Evolutionary conservation across 2,888 invertebrate species (phyloP).

Genomic region (Agrilus mali): DNA sequence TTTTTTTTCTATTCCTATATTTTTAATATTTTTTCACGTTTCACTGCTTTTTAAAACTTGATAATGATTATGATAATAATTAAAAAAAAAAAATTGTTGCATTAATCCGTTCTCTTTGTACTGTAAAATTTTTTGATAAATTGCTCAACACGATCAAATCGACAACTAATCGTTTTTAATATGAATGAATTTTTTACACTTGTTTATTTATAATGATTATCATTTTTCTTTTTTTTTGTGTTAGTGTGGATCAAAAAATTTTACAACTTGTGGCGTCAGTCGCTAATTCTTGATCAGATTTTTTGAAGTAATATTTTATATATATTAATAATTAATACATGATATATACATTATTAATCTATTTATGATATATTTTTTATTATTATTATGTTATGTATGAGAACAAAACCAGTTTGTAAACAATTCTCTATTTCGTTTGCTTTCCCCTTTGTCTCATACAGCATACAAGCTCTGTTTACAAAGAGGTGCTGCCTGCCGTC

Average conservation of each 20-base stretch:
- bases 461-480: conserved; percentile 38
- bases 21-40: too few species aligned
- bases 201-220: not conserved
- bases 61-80: too few species aligned
- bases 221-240: not conserved
- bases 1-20: too few species aligned
- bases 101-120: conserved; percentile 19
- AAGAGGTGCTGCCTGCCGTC: conserved; percentile 38
- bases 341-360: conserved; percentile 2
- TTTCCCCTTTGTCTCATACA: conserved; percentile 38
- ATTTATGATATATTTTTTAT: conserved; percentile 4
- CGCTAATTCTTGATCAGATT: conserved; percentile 1
- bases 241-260: conserved; percentile 1
- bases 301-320: too few species aligned
- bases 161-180: too few species aligned
- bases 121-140: conserved; percentile 32
- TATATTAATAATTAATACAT: not conserved
- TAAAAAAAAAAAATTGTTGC: too few species aligned
- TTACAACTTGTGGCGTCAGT: not conserved
- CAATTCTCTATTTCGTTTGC: conserved; percentile 26
- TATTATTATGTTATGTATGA: conserved; percentile 18
- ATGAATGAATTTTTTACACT: not conserved
- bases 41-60: too few species aligned
- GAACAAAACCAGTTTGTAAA: conserved; percentile 23
- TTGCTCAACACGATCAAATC: too few species aligned